phyloP scores from a whole-genome alignment of 1,140 invertebrate genomes.

The Acromyrmex charruanus region DNA sequence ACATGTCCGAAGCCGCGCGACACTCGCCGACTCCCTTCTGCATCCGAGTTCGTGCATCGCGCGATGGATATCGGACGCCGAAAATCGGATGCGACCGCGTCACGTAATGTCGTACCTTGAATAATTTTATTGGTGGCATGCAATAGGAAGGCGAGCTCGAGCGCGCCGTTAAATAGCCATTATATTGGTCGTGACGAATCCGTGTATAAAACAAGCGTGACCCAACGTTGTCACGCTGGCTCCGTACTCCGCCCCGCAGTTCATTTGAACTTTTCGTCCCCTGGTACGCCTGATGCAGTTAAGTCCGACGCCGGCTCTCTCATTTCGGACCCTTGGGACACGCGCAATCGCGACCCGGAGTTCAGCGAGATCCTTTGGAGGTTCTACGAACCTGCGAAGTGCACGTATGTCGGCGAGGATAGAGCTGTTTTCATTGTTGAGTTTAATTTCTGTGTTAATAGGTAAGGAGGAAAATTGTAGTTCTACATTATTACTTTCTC shows the following conservation, averaged over 20 bases:
- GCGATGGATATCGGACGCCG: background rate
- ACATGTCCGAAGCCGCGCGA: slow-evolving; percentile 3
- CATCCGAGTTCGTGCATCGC: background rate
- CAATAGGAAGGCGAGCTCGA: slow-evolving; percentile 54
- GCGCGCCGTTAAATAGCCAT: slow-evolving; percentile 76
- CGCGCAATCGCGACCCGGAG: slow-evolving; percentile 52
- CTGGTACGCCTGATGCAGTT: background rate
- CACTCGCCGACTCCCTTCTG: background rate
- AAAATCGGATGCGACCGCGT: slow-evolving; percentile 53
- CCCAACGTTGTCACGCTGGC: slow-evolving; percentile 82
- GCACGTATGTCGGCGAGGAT: slow-evolving; percentile 41
- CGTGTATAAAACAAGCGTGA: slow-evolving; percentile 83
- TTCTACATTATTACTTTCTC: no score
- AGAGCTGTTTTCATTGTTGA: slow-evolving; percentile 77
- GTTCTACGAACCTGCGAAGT: slow-evolving; percentile 39
- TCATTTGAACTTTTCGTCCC: slow-evolving; percentile 55
- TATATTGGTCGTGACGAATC: slow-evolving; percentile 84
- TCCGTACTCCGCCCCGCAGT: slow-evolving; percentile 18
- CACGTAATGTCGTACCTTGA: slow-evolving; percentile 81
- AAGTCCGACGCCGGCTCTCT: background rate
- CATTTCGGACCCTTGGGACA: slow-evolving; percentile 68
- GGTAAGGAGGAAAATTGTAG: background rate
- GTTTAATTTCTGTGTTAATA: background rate
- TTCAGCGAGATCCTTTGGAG: slow-evolving; percentile 48
- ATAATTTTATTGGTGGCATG: slow-evolving; percentile 82